phyloP scores from a whole-genome alignment of 2,113 vertebrate species.

The Suricata suricatta region DNA sequence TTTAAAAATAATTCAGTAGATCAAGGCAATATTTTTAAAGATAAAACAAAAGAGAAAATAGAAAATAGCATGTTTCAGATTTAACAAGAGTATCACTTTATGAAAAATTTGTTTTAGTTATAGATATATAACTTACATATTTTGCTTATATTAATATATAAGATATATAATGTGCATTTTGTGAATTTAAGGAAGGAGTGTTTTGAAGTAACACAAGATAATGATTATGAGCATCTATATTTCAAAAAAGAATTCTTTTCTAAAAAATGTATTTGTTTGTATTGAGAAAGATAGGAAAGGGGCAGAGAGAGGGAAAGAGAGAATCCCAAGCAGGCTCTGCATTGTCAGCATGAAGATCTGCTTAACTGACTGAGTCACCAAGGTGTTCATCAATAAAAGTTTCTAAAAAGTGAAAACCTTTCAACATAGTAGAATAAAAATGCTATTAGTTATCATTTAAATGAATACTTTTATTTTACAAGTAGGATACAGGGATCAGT shows the following conservation, averaged over 20 bases:
- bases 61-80: background rate
- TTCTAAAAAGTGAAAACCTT: background rate
- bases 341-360: no score
- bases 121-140: background rate
- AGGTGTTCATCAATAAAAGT: background rate
- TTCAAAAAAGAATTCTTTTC: background rate
- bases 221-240: background rate
- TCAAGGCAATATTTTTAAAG: background rate
- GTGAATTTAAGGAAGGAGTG: background rate
- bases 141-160: background rate
- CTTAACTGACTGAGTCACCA: no score
- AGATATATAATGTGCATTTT: background rate
- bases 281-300: no score
- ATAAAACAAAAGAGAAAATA: background rate
- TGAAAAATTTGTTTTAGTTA: background rate
- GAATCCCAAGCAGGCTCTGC: no score
- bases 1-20: background rate
- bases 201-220: background rate
- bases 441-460: background rate
- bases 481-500: background rate
- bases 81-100: background rate
- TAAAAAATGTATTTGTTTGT: no score
- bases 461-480: background rate
- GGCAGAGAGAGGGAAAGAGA: no score
- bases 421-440: conserved; percentile 17